phyloP scores from a whole-genome alignment of 1,140 invertebrate genomes.

The Arctopsyche grandis region DNA sequence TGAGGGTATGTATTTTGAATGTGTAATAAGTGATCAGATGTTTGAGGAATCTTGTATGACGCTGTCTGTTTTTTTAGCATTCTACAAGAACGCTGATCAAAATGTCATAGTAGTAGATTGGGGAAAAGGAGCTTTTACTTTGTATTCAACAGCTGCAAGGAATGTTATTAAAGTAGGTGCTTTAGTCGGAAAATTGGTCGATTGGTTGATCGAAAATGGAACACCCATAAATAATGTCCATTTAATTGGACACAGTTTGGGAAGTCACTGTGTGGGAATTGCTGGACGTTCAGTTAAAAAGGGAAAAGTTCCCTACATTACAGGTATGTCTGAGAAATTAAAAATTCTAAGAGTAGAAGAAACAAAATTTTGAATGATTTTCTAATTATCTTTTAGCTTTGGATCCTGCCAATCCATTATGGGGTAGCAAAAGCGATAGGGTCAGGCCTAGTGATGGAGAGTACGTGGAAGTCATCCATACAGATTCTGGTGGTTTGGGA shows the following conservation, averaged over 20 bases:
- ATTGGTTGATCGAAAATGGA: not conserved
- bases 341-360: no score
- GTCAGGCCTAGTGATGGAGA: slow-evolving; percentile 64
- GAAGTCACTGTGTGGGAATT: slow-evolving; percentile 11
- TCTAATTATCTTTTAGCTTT: slow-evolving; percentile 61
- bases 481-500: slow-evolving; percentile 64
- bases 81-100: not conserved
- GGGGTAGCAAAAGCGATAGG: slow-evolving; percentile 55
- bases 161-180: not conserved
- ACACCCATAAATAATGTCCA: not conserved
- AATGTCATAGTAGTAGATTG: slow-evolving; percentile 34
- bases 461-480: slow-evolving; percentile 72
- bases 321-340: not conserved
- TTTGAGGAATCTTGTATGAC: no score
- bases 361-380: no score
- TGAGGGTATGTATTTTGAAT: slow-evolving; percentile 49
- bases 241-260: slow-evolving; percentile 27
- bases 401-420: slow-evolving; percentile 74
- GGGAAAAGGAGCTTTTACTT: not conserved
- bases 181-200: slow-evolving; percentile 12
- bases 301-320: slow-evolving; percentile 12
- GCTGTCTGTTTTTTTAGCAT: slow-evolving; percentile 2
- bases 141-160: not conserved
- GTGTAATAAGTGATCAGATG: not conserved
- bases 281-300: not conserved